phyloP scores from a whole-genome alignment of 2,888 invertebrate species.

The Lumbricus terrestris region DNA sequence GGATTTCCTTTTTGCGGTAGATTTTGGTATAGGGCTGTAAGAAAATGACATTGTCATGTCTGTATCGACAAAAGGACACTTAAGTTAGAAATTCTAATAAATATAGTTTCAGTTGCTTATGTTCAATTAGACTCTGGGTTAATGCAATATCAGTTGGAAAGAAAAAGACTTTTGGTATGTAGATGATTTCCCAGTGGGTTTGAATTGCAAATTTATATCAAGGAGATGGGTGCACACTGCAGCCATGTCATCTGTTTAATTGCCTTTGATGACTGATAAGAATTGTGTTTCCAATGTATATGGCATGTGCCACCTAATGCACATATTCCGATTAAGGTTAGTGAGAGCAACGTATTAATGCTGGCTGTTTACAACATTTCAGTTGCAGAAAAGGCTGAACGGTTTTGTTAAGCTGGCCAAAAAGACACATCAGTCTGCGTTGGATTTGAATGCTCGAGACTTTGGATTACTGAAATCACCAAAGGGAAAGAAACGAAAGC shows the following conservation, averaged over 20 bases:
- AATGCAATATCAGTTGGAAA: background rate
- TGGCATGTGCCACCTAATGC: background rate
- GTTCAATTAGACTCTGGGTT: background rate
- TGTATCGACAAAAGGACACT: background rate
- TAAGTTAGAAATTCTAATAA: background rate
- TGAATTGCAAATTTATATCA: background rate
- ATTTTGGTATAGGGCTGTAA: background rate
- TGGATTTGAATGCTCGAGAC: background rate
- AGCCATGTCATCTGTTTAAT: background rate
- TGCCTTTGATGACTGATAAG: background rate
- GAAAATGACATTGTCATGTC: background rate
- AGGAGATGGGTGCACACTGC: background rate
- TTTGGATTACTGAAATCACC: conserved; percentile 12
- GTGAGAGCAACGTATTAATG: background rate
- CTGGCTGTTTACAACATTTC: background rate
- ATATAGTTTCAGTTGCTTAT: background rate
- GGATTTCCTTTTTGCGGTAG: background rate
- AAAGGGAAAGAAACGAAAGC: background rate
- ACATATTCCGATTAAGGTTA: background rate
- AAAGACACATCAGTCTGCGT: conserved; percentile 5
- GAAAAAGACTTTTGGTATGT: background rate
- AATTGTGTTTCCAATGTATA: background rate
- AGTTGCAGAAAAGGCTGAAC: conserved; percentile 37
- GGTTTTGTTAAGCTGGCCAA: conserved; percentile 31
- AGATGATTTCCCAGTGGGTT: background rate